These are phyloP conservation scores for Rhabdomys dilectus DNA, from an alignment of 2,113 vertebrate genomes.

Conservation along the genomic window DNA sequence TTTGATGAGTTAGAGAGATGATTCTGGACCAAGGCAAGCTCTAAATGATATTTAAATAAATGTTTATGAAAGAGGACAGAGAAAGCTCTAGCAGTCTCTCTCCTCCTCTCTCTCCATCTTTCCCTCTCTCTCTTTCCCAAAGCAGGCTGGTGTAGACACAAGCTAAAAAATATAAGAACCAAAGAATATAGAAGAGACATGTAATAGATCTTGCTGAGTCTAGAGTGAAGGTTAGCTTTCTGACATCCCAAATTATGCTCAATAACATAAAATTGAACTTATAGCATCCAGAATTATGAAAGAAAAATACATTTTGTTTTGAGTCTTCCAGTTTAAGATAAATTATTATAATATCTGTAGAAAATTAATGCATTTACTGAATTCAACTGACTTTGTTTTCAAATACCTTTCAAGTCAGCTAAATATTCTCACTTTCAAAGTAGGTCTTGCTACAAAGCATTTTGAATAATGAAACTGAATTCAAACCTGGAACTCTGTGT, in stretches of 20 bases:
- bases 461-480: background rate
- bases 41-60: background rate
- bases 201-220: background rate
- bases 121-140: background rate
- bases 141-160: background rate
- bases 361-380: conserved; percentile 18
- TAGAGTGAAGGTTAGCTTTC: background rate
- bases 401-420: conserved; percentile 1
- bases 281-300: background rate
- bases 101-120: background rate
- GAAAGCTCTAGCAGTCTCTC: background rate
- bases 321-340: background rate
- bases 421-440: conserved; percentile 22
- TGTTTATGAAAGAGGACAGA: background rate
- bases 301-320: conserved; percentile 31
- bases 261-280: background rate
- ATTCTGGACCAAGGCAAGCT: background rate
- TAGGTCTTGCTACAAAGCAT: background rate
- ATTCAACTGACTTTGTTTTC: background rate
- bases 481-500: background rate
- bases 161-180: background rate
- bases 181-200: background rate
- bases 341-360: background rate
- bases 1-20: background rate
- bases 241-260: background rate